Percentiles rank a stretch among this genome's conserved stretches.
These are phyloP conservation scores for Cavia aperea DNA, from an alignment of 2,113 vertebrate species.

Conservation along the genomic window DNA sequence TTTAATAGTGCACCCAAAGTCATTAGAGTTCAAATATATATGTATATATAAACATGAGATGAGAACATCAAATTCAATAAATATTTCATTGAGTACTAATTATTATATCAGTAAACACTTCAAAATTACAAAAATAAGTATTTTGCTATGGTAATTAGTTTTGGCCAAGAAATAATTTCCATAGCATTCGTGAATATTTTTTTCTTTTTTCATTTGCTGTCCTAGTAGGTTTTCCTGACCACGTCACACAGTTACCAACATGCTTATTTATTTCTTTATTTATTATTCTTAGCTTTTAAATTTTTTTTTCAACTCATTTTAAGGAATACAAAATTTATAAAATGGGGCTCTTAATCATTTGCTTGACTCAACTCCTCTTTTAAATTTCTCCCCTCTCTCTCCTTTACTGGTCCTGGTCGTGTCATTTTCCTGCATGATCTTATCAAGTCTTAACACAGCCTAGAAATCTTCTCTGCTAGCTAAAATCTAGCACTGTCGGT, in stretches of 20 bases:
- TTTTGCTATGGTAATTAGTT: not conserved
- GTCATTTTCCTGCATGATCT: not conserved
- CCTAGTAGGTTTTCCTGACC: not conserved
- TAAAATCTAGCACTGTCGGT: not conserved
- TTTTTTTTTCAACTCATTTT: not conserved
- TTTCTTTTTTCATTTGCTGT: not conserved
- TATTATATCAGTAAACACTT: conserved; percentile 2
- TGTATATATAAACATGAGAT: not conserved
- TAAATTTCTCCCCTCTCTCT: not conserved
- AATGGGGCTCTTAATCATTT: not conserved
- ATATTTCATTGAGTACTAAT: not conserved
- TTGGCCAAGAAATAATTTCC: not conserved
- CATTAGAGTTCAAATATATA: not conserved
- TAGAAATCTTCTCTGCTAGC: not conserved
- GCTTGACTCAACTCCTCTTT: not conserved
- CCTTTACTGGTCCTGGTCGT: not conserved
- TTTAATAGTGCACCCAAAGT: not conserved
- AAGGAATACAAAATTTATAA: not conserved
- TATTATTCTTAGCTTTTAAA: not conserved
- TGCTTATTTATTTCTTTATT: not conserved
- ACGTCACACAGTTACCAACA: not conserved
- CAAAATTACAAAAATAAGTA: conserved; percentile 11
- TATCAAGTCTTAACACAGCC: not conserved
- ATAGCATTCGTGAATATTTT: not conserved
- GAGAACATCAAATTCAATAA: not conserved